Evolutionary conservation across 1,140 invertebrate genomes (phyloP), one percentile per base, ranked within the genome.

Genomic region (silkworm (Bombyx mori)): DNA sequence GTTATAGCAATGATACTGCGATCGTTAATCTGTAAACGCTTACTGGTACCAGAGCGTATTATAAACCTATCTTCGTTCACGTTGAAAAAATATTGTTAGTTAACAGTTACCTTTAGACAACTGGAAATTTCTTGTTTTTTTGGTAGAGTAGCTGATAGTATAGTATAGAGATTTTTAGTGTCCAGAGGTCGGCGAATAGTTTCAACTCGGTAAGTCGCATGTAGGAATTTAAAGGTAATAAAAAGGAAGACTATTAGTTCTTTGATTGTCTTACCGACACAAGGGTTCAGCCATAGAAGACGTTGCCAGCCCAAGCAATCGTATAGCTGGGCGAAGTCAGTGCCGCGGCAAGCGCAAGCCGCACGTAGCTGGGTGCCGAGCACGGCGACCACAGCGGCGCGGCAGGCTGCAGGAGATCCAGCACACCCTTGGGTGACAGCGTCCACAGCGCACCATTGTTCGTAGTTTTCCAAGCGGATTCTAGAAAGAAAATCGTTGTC

Each of bases 241-340:
- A 35, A 35, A 35, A 3, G 26, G 26, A 35, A 3, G 26, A 35
- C 68, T 95, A n/a, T n/a, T n/a, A 97, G 61, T 95, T 94, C 77
- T 96, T 95, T 1, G 96, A 83, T 73, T 96, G 93, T 9, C 94
- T 92, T 85, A 97, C 96, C 95, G 54, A 97, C 95, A 78, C 96
- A 97, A 6, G 95, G 94, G 77, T 97, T 97, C 52, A 96, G 92
- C 95, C 95, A 97, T 5, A 97, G 90, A n/a, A 97, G 90, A 50
- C 95, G 82, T 68, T 96, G 94, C 95, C 95, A 97, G 47, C 95
- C 95, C 3, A 96, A 88, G 68, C 96, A 97, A 60, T 95, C 94
- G 77, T 96, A 95, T 1, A 96, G 83, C 73, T 96, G 93, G 9
- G 92, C 91, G 68, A 94, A 90, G 78, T 96, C 95, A 1, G 93